Evolutionary conservation across 2,888 invertebrate species (phyloP).

Genomic region (Agriotes lineatus): DNA sequence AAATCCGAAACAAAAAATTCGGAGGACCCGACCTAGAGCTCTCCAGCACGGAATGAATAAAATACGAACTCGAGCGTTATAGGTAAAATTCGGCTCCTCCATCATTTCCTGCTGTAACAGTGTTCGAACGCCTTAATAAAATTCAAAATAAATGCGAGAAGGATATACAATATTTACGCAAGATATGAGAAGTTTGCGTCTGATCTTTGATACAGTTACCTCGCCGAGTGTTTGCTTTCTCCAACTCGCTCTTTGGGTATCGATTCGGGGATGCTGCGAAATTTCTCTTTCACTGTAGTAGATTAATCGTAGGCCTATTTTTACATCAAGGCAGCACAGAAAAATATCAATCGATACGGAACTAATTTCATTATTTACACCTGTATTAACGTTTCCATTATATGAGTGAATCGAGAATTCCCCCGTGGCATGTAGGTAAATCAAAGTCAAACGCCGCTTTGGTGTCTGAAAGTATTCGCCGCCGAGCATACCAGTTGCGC

Average conservation of each 20-base stretch:
- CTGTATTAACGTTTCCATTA: slow-evolving; percentile 19
- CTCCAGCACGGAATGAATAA: slow-evolving; percentile 20
- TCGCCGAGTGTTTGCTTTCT: slow-evolving; percentile 26
- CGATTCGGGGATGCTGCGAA: not conserved
- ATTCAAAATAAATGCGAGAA: slow-evolving; percentile 39
- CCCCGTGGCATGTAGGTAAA: slow-evolving; percentile 3
- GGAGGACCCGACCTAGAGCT: not conserved
- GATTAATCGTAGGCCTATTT: slow-evolving; percentile 28
- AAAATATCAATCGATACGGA: slow-evolving; percentile 20
- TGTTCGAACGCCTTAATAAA: slow-evolving; percentile 38
- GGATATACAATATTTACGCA: slow-evolving; percentile 33
- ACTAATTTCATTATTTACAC: slow-evolving; percentile 32
- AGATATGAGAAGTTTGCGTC: slow-evolving; percentile 35
- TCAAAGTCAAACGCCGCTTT: not conserved
- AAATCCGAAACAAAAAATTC: slow-evolving; percentile 8
- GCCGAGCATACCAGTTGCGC: not conserved
- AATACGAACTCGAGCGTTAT: slow-evolving; percentile 22
- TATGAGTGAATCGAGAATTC: slow-evolving; percentile 11
- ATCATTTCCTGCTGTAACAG: slow-evolving; percentile 36
- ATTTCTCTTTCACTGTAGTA: slow-evolving; percentile 8
- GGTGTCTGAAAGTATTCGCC: not conserved
- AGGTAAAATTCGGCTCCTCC: slow-evolving; percentile 28
- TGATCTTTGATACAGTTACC: slow-evolving; percentile 30
- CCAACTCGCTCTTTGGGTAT: slow-evolving; percentile 1
- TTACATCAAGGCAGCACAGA: not conserved